Evolutionary conservation across 2,888 invertebrate species (phyloP), one percentile per base, ranked within the genome.

Genomic region (Ophion costatus): DNA sequence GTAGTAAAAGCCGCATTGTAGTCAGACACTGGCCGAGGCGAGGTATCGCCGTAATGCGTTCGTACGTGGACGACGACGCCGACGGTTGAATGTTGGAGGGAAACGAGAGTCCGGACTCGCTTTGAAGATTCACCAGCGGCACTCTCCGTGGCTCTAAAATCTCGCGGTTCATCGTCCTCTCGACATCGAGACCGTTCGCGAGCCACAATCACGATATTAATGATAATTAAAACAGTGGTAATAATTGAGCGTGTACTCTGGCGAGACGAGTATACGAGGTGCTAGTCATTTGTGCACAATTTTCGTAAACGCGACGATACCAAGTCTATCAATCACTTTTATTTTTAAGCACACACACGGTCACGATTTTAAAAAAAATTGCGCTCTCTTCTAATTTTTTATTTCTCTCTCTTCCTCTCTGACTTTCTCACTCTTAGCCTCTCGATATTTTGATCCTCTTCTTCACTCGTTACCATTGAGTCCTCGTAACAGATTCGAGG

Each of bases 1-100:
- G 92, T 91, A 92, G 91, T 89, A 87, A 87, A 80, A 91, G 90
- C 87, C 90, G 90, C 92, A 92, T 92, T 91, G 89, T 90, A 87
- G 90, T 90, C 91, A 88, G 91, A 89, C 92, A 87, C 86, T 86
- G 57, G 7, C 42, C 42, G 56, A 22, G 56, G n/a, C 56, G 70
- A 7, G 10, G n/a, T 17, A 51, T n/a, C 10, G 29, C 56, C 20
- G 29, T 70, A n/a, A 29, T 17, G n/a, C 56, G 70, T 56, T 45
- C 33, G 45, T 38, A 38, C 73, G 66, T 56, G 24, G 67, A 79
- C 75, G 71, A 70, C 29, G 56, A n/a, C n/a, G 56, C 10, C 14
- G 45, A 45, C 45, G 4, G 45, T 45, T 45, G 45, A 59, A 59
- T 59, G 7, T 59, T 59, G n/a, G 20, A 59, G 59, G 7, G n/a